A percentile compares a stretch with the other conserved stretches of the same genome.
Evolutionary conservation across 2,113 vertebrate species (phyloP).

Genomic region (Hiodon tergisus): DNA sequence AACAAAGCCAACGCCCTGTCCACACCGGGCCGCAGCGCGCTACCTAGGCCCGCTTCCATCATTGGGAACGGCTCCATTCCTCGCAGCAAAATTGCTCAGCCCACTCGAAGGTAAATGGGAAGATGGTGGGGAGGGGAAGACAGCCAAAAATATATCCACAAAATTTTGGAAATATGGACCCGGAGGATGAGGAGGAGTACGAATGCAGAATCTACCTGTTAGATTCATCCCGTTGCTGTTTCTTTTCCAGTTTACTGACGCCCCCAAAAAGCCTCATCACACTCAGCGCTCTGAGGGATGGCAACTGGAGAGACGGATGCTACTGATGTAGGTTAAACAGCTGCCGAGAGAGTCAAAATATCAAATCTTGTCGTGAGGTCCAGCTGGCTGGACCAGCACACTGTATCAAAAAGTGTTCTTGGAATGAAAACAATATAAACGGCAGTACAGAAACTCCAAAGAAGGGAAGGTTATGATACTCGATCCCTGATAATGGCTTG

Average conservation of each 20-base stretch:
- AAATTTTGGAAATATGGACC: too few species aligned
- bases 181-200: too few species aligned
- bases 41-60: constrained; percentile 84
- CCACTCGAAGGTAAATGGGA: constrained; percentile 77
- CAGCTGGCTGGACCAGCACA: constrained; percentile 86
- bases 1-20: constrained; percentile 70
- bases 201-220: background rate
- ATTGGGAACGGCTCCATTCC: constrained; percentile 73
- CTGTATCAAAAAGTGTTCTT: constrained; percentile 29
- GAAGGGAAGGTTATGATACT: background rate
- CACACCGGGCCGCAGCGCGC: constrained; percentile 72
- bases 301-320: constrained; percentile 94
- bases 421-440: constrained; percentile 7
- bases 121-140: background rate
- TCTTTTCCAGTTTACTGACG: constrained; percentile 79
- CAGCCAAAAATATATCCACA: background rate
- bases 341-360: constrained; percentile 25
- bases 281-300: constrained; percentile 84
- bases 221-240: background rate
- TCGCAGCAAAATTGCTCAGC: constrained; percentile 87
- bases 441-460: background rate
- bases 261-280: constrained; percentile 89
- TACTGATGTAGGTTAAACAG: constrained; percentile 66
- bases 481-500: constrained; percentile 3
- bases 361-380: constrained; percentile 55